Percentiles rank a stretch among this genome's conserved stretches.
These are phyloP conservation scores for Platyscapa corneri DNA, from an alignment of 1,140 invertebrate genomes.

Conservation along the genomic window DNA sequence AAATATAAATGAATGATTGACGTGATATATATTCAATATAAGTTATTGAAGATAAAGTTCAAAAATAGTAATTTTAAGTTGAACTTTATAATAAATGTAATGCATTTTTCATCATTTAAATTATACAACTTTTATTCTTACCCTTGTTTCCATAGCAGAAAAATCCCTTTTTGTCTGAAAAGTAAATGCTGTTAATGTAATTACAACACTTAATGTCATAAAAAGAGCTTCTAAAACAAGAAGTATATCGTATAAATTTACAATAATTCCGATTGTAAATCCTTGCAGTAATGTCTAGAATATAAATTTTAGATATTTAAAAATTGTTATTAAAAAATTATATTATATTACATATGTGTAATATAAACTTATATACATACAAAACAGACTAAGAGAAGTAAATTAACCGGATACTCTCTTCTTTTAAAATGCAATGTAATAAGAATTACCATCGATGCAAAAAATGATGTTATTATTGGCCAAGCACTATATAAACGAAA, in stretches of 20 bases:
- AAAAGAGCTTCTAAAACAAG: conserved; percentile 85
- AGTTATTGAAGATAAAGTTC: too few species aligned
- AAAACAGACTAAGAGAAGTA: conserved; percentile 80
- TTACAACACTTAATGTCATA: conserved; percentile 83
- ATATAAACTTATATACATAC: conserved; percentile 74
- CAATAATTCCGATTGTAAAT: conserved; percentile 83
- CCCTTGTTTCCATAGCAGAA: conserved; percentile 83
- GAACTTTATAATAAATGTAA: too few species aligned
- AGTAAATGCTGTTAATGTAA: conserved; percentile 83
- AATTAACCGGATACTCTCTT: conserved; percentile 80
- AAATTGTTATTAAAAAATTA: conserved; percentile 49
- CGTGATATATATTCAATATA: too few species aligned
- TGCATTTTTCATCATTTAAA: too few species aligned
- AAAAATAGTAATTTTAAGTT: too few species aligned
- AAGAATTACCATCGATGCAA: conserved; percentile 77
- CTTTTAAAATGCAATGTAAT: conserved; percentile 79
- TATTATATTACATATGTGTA: not conserved
- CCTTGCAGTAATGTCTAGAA: conserved; percentile 84
- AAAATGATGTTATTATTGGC: conserved; percentile 77
- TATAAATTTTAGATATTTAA: conserved; percentile 39
- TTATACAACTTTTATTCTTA: conserved; percentile 70
- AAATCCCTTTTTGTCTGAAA: conserved; percentile 89
- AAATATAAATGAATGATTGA: too few species aligned
- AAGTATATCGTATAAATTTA: conserved; percentile 81
- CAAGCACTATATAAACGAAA: conserved; percentile 75